phyloP scores from a whole-genome alignment of 2,888 invertebrate species.

The Epistrophe eligans region DNA sequence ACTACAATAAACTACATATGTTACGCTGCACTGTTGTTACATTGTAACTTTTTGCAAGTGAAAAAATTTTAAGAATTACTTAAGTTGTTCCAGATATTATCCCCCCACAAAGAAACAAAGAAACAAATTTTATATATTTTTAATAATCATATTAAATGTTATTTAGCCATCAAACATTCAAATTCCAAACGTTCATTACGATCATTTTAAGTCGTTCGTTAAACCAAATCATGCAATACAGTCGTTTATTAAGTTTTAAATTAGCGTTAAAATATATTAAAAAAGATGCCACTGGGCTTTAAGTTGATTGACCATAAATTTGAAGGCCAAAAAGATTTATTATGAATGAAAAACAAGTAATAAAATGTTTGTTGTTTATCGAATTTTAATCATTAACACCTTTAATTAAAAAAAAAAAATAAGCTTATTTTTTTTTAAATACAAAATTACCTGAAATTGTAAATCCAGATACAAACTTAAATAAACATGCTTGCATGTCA shows the following conservation, averaged over 20 bases:
- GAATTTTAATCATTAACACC: constrained; percentile 27
- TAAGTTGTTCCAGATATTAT: too few relatives aligned
- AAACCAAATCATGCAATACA: neutral
- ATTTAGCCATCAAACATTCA: too few relatives aligned
- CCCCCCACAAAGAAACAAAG: too few relatives aligned
- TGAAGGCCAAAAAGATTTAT: neutral
- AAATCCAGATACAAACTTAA: constrained; percentile 23
- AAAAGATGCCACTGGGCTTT: neutral
- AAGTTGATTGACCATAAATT: constrained; percentile 23
- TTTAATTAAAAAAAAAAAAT: constrained; percentile 11
- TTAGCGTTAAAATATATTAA: neutral
- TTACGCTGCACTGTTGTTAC: too few relatives aligned
- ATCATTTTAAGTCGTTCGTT: too few relatives aligned
- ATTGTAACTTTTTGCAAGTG: too few relatives aligned
- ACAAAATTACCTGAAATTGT: constrained; percentile 11
- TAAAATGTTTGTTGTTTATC: neutral
- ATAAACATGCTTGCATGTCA: constrained; percentile 59
- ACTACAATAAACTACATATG: too few relatives aligned
- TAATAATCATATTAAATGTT: too few relatives aligned
- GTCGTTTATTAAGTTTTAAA: neutral
- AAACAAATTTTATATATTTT: too few relatives aligned
- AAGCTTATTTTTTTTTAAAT: constrained; percentile 5
- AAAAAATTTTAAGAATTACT: too few relatives aligned
- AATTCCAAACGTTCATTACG: too few relatives aligned
- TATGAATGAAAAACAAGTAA: constrained; percentile 1